Evolutionary conservation across 64 coral and sea anemone genomes (phyloP), one percentile per base, ranked within the genome.

Genomic region (Actinia equina): DNA sequence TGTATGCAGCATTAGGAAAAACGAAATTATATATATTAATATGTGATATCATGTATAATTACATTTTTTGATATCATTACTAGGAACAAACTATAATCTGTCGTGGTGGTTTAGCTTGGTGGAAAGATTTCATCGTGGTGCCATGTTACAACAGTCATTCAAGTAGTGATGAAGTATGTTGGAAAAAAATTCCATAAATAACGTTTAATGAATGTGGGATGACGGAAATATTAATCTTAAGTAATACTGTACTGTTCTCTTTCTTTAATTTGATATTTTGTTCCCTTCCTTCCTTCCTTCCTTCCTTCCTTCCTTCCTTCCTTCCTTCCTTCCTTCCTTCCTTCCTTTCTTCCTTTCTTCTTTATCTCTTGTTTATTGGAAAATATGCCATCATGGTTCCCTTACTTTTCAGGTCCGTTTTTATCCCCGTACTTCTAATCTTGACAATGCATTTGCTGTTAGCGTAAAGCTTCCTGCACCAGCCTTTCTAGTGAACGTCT

Each of bases 11-110:
- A 37, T 37, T 49, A 49, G 46, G 3, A 49, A 49, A 49, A 49
- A 1, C n/a, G 1, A 37, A 37, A 37, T 37, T 37, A 37, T 37
- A 37, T 37, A 37, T 37, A 37, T 37, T 37, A 37, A 37, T 37
- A 37, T 37, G 30, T 37, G n/a, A 37, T 37, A 37, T 37, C 30
- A 37, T 37, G 30, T 37, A 37, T 0, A 37, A 37, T 37, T 1
- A 49, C 7, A 1, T 49, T 23, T 65, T 3, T 65, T 23, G n/a
- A 8, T 23, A 23, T 65, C 7, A 7, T 65, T 10, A 22, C 20
- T 74, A 99, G 97, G 97, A 99, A 61, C 97, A 99, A 93, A 95
- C 90, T 64, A 93, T 99, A 44, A 90, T 86, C 2, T 99, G 97
- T 58, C 91, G 97, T 20, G 97, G 97, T 56, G 97, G 97, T 16